Base-by-base conservation (phyloP, 2,797 vertebrate genomes). In the Adelosebastes latens region DNA sequence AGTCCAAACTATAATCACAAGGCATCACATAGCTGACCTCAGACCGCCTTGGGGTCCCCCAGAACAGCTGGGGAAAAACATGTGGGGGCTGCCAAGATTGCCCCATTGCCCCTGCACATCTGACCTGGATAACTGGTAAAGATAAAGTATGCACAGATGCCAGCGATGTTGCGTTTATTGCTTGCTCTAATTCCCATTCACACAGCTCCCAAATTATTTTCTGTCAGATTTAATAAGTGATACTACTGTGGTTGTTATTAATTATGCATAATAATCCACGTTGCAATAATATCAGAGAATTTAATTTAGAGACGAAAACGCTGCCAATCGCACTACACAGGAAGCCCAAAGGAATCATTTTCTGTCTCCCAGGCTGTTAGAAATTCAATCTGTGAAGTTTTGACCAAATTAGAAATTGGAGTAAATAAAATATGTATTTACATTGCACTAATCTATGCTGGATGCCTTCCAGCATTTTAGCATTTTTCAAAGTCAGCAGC, bases 401-500 rank as follows among this genome's bases (percentile, higher is more conserved):
- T 67, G 72, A 88, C 80, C 73, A 89, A 92, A 89, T 89, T 83
- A 84, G 77, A 75, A 80, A 91, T 75, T 56, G 24, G 52, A 86
- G 65, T 88, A 80, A 87, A 83, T 89, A 73, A 84, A 79, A 76
- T 79, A 86, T 80, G 77, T 89, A 90, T 87, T 89, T 79, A 70
- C 55, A 87, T 76, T 61, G 34, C 77, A 77, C 68, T 87, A 67
- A 76, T 87, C 68, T 72, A 67, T 72, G 62, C 27, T 84, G 68
- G 80, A 81, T 53, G 52, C 25, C 79, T 73, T 82, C 75, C 49
- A 86, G 72, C 13, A 63, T 79, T 76, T 75, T 71, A 52, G 29
- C 76, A 61, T 58, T 72, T 72, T 76, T 42, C 39, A 73, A 82
- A 77, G 74, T 77, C 71, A 83, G 70, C 79, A 81, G 39, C 69